phyloP scores from a whole-genome alignment of 92 coral and sea anemone genomes.

The Nematostella vectensis region DNA sequence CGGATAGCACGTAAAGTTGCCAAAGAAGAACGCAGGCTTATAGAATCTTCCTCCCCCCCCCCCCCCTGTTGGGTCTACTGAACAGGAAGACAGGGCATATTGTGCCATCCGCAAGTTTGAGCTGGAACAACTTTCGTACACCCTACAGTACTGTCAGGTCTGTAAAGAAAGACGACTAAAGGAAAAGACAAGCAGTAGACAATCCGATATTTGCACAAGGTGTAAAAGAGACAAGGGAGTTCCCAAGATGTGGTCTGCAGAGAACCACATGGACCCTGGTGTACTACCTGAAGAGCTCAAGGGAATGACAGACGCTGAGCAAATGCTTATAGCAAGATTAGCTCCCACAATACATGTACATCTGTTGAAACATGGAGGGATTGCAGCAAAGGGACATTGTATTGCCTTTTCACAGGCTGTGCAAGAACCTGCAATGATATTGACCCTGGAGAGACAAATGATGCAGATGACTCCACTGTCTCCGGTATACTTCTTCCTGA shows the following conservation, averaged over 20 bases:
- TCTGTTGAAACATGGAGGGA: constrained; percentile 36
- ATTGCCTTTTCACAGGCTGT: constrained; percentile 49
- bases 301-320: constrained; percentile 1
- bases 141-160: background rate
- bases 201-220: constrained; percentile 1
- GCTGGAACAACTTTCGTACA: constrained; percentile 6
- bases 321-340: constrained; percentile 35
- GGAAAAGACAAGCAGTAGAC: background rate
- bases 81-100: constrained; percentile 8
- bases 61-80: background rate
- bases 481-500: background rate
- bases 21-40: constrained; percentile 2
- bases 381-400: constrained; percentile 45
- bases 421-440: constrained; percentile 26
- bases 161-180: constrained; percentile 18
- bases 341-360: constrained; percentile 24
- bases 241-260: constrained; percentile 9
- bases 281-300: background rate
- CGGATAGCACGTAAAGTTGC: background rate
- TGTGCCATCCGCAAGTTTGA: constrained; percentile 10
- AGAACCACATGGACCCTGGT: constrained; percentile 25
- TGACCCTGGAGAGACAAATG: constrained; percentile 3
- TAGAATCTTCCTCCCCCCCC: constrained; percentile 12
- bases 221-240: constrained; percentile 12
- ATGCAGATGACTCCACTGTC: background rate